Base-by-base conservation (phyloP, 1,140 invertebrate genomes). In the Laupala kohalensis region DNA sequence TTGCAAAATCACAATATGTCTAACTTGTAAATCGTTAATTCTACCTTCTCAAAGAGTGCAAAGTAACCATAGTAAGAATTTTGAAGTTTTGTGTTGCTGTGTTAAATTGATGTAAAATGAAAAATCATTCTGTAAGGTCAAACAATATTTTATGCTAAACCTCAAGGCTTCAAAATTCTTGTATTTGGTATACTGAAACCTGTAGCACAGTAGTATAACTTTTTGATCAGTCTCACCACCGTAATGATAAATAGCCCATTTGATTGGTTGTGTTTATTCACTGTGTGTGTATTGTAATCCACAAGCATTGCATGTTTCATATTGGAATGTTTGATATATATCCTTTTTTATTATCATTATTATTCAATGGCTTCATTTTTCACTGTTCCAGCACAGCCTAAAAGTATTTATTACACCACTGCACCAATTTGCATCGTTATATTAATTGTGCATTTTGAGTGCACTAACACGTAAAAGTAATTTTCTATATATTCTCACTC, bases 301-400 rank as follows among this genome's bases (percentile, higher is more conserved):
- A 29, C 65, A 72, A 72, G 71, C 71, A 72, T 72, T 72, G 71
- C 71, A 72, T 72, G 71, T 37, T 26, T 64, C 65, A 72, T 69
- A 72, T 28, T 71, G 71, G 71, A 73, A 73, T 70, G 68, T 73
- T 73, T 73, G 64, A 70, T 70, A 65, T 73, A 28, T 64, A 72
- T 72, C 65, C 65, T 28, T 71, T 72, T 67, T 72, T 13, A 25
- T 64, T 73, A 66, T 73, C 28, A 67, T 70, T 70, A 70, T 73
- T 70, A 66, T 66, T 73, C 68, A 70, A 73, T 73, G 72, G 68
- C 69, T 69, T 73, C 71, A 73, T 73, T 73, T 72, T 73, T 65
- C 72, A 73, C 68, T 73, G 67, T 72, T 72, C 24, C 72, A 73
- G 72, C 72, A 73, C 72, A 73, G 72, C 72, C 72, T 73, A 66